Evolutionary conservation across 1,140 invertebrate species (phyloP).

Genomic region (Drosophila bipectinata): DNA sequence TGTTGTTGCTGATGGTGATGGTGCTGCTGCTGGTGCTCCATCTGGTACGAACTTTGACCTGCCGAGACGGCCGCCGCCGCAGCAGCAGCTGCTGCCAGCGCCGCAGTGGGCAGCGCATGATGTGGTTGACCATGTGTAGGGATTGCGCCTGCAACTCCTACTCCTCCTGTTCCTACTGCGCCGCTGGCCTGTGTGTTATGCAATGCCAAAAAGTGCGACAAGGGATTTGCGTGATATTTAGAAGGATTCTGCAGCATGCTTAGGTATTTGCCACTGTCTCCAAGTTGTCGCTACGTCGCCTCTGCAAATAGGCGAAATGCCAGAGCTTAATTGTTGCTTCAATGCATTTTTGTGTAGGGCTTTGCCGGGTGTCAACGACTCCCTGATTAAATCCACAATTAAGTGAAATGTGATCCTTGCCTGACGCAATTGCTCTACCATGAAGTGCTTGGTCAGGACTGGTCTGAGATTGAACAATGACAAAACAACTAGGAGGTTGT

Average conservation of each 20-base stretch:
- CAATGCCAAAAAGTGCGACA: conserved; percentile 83
- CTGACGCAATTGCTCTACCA: conserved; percentile 28
- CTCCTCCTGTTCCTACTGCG: conserved; percentile 8
- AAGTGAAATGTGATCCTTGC: conserved; percentile 56
- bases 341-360: not conserved
- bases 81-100: conserved; percentile 64
- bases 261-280: conserved; percentile 60
- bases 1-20: conserved; percentile 44
- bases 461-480: conserved; percentile 27
- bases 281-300: conserved; percentile 26
- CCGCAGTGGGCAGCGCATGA: conserved; percentile 67
- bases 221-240: conserved; percentile 84
- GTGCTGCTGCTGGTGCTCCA: conserved; percentile 63
- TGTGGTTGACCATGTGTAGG: conserved; percentile 67
- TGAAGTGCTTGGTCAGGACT: conserved; percentile 28
- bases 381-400: conserved; percentile 56
- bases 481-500: conserved; percentile 8
- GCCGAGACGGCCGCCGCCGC: conserved; percentile 61
- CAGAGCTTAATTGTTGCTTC: conserved; percentile 36
- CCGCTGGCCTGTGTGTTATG: conserved; percentile 75
- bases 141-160: conserved; percentile 26
- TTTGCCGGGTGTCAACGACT: conserved; percentile 65
- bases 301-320: conserved; percentile 46
- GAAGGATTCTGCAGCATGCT: conserved; percentile 84
- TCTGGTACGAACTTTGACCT: conserved; percentile 80